phyloP scores from a whole-genome alignment of 2,113 vertebrate genomes.

The Sakesphorus luctuosus region DNA sequence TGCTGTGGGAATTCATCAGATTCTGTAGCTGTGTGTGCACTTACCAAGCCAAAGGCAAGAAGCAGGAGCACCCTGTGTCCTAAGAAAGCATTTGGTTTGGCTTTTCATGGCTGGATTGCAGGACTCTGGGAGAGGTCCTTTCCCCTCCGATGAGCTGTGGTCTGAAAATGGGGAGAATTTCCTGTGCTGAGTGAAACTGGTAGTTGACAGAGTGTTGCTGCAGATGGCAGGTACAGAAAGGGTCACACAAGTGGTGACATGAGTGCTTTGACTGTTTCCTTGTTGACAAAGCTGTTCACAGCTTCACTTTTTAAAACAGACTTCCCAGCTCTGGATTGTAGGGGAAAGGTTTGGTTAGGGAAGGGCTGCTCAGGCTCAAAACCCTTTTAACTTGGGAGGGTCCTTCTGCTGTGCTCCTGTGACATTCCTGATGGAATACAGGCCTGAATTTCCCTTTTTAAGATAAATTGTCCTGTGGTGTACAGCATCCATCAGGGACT shows the following conservation, averaged over 20 bases:
- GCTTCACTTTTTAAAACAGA: background rate
- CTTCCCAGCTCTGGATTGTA: rapidly evolving
- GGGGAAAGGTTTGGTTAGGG: background rate
- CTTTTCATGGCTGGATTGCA: background rate
- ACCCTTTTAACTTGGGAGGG: no score
- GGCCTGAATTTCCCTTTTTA: no score
- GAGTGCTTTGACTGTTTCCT: background rate
- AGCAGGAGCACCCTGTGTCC: background rate
- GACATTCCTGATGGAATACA: background rate
- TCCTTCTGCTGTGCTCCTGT: background rate
- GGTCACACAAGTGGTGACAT: background rate
- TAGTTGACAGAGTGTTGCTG: background rate
- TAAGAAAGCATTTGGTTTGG: background rate
- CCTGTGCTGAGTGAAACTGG: background rate
- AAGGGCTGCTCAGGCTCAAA: background rate
- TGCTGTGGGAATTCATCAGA: background rate
- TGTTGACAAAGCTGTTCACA: background rate
- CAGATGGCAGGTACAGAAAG: background rate
- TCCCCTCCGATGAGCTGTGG: background rate
- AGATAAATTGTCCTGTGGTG: background rate
- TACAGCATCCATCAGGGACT: background rate
- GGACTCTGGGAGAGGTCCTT: background rate
- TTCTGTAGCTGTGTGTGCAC: background rate
- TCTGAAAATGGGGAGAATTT: background rate
- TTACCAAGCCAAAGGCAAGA: background rate